Conservation (phyloP, 2,113 vertebrate species). For the Panthera tigris region DNA sequence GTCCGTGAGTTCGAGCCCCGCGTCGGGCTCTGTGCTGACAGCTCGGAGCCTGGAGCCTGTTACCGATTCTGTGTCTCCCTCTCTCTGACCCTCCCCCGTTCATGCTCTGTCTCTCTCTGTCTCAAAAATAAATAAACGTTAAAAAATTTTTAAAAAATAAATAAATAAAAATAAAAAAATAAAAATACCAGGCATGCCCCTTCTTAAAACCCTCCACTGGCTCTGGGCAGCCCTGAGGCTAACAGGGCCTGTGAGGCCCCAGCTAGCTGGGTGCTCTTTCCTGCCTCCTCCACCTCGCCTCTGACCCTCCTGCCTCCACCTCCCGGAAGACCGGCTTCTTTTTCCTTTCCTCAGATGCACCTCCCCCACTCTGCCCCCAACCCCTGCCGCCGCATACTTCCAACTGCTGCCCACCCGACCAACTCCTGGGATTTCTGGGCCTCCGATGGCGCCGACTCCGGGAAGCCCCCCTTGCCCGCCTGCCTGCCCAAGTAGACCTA, state of each 20-base stretch:
- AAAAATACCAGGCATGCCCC: not conserved
- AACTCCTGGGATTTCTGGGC: not conserved
- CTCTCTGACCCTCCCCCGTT: too few relatives aligned
- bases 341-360: not conserved
- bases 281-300: not conserved
- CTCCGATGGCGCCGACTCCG: not conserved
- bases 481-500: accelerated
- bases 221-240: not conserved
- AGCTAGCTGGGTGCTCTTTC: not conserved
- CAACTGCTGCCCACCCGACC: not conserved
- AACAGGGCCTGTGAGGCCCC: not conserved
- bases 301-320: not conserved
- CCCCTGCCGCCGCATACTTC: not conserved
- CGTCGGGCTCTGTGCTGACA: too few relatives aligned
- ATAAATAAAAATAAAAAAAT: not conserved
- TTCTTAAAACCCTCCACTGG: not conserved
- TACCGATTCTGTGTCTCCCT: too few relatives aligned
- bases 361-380: not conserved
- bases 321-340: not conserved
- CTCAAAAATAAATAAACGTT: too few relatives aligned
- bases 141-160: too few relatives aligned
- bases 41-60: too few relatives aligned
- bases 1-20: too few relatives aligned
- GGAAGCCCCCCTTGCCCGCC: not conserved
- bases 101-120: too few relatives aligned